Evolutionary conservation across 2,113 vertebrate species (phyloP), one percentile per base, ranked within the genome.

Genomic region (Ranitomeya variabilis): DNA sequence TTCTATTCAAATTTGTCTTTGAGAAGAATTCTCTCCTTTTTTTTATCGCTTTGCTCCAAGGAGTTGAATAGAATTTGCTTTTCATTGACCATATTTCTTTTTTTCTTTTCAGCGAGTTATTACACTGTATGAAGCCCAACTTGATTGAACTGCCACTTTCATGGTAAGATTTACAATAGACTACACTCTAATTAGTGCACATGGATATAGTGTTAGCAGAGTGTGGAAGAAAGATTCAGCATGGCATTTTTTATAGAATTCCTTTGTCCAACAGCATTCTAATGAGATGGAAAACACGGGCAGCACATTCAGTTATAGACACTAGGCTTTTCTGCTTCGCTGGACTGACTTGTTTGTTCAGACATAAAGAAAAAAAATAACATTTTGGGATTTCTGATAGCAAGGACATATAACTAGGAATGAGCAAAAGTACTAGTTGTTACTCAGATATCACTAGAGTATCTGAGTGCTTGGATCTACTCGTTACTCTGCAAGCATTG

Each of bases 281-380:
- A 87, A 87, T 80, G 86, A 87, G 78, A 87, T 87, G 74, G 64
- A 69, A 69, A 81, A 69, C 64, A 57, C 54, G 21, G 52, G 69
- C 57, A 16, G 77, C 52, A 80, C 64, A 71, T 86, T 69, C 57
- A 86, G 84, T 60, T 59, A 57, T 18, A 67, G 73, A 54, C 37
- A 78, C n/a, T 66, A 86, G 71, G 26, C 59, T 79, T 86, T 60
- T 62, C 76, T 69, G 77, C 64, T 80, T 57, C 51, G 69, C 18
- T 85, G 37, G 19, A 52, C 18, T 18, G 45, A 69, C 66, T 85
- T 66, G 37, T 71, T 84, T 71, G 51, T 23, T 26, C 66, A 26
- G 19, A 69, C 54, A 54, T 85, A 26, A 54, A 26, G 78, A 12
- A 59, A 80, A 80, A 76, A 80, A 80, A 80, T 80, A 15, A 31